These are phyloP conservation scores for Dipodomys spectabilis DNA, from an alignment of 2,113 vertebrate genomes.

Conservation along the genomic window DNA sequence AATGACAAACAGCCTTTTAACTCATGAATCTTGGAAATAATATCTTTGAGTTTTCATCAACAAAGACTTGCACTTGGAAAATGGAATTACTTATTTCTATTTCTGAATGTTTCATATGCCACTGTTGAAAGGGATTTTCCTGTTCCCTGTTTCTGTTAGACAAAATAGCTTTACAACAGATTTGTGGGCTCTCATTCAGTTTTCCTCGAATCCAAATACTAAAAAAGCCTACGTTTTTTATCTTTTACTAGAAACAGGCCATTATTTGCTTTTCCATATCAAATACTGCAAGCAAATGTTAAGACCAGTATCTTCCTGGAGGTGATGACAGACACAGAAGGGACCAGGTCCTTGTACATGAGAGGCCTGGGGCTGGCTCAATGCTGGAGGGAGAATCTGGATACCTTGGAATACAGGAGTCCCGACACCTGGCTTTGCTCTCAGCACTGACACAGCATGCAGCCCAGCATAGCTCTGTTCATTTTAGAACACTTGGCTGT, in stretches of 20 bases:
- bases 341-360: neutral
- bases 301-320: neutral
- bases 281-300: neutral
- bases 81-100: neutral
- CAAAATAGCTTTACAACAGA: neutral
- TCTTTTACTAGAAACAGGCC: neutral
- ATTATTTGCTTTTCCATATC: neutral
- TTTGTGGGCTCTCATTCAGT: neutral
- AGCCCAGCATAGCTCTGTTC: neutral
- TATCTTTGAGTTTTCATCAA: neutral
- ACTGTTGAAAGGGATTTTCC: neutral
- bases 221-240: neutral
- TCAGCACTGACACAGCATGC: too few species aligned
- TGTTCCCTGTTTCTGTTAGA: neutral
- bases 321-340: fast-evolving
- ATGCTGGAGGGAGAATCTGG: neutral
- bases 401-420: too few species aligned
- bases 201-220: neutral
- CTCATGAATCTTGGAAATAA: neutral
- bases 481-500: neutral
- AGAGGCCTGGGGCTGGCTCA: neutral
- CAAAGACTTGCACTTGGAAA: neutral
- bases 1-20: neutral
- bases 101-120: neutral
- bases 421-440: neutral